Conservation (phyloP, 2,113 vertebrate species). For the Catharus minimus region DNA sequence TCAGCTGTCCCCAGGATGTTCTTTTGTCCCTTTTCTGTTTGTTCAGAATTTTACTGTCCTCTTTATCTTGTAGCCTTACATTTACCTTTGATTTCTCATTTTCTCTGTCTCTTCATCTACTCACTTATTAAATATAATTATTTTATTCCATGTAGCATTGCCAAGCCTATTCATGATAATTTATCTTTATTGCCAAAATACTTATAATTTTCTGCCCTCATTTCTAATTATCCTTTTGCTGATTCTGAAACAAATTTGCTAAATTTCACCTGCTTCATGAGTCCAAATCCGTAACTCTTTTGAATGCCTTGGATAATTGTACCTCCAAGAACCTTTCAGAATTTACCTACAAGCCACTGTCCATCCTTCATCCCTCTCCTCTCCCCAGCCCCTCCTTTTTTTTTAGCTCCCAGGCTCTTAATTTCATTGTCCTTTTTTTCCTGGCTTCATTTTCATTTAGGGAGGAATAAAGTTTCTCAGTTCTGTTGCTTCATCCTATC, state of each 20-base stretch:
- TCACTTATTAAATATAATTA: background rate
- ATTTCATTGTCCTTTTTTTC: background rate
- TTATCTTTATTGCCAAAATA: background rate
- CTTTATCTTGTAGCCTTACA: background rate
- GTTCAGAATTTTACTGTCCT: background rate
- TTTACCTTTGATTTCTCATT: background rate
- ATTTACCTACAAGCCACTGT: accelerated
- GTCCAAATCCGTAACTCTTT: background rate
- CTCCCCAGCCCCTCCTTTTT: accelerated
- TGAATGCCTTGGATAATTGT: background rate
- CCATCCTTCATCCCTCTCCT: accelerated
- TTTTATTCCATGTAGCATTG: background rate
- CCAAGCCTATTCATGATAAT: background rate
- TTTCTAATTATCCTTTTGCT: background rate
- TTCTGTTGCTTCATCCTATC: background rate
- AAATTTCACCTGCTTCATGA: background rate
- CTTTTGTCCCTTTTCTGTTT: background rate
- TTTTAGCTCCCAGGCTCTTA: background rate
- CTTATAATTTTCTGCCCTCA: background rate
- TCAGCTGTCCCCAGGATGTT: background rate
- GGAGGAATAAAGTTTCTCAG: background rate
- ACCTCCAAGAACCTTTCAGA: background rate
- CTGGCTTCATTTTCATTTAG: background rate
- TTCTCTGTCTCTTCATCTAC: background rate
- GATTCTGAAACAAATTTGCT: background rate